Percentiles rank a stretch among this genome's conserved stretches.
phyloP scores from a whole-genome alignment of 2,113 vertebrate species.

The Hepsetus odoe region DNA sequence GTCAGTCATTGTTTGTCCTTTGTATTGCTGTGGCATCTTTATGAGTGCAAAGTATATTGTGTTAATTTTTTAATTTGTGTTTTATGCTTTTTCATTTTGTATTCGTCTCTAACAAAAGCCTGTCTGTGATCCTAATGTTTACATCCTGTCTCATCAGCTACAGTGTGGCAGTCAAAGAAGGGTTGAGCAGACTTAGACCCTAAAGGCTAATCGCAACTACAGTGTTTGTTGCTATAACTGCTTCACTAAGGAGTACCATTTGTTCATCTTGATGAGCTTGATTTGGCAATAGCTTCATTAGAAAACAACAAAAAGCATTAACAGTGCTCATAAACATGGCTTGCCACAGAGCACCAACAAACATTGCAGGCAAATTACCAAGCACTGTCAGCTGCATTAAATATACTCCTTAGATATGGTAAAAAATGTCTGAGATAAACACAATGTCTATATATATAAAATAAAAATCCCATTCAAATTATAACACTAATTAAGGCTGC shows the following conservation, averaged over 20 bases:
- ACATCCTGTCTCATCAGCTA: slow-evolving; percentile 40
- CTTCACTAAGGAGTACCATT: slow-evolving; percentile 72
- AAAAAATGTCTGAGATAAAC: too few species aligned
- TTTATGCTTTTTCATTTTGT: too few species aligned
- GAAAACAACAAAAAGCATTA: slow-evolving; percentile 67
- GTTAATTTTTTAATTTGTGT: too few species aligned
- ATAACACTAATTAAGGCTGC: too few species aligned
- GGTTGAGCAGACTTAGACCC: slow-evolving; percentile 55
- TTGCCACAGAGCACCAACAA: slow-evolving; percentile 13
- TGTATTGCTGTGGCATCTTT: too few species aligned
- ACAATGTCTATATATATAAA: too few species aligned
- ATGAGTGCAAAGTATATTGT: too few species aligned
- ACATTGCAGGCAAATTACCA: slow-evolving; percentile 19
- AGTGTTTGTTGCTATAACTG: slow-evolving; percentile 70
- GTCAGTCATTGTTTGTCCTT: too few species aligned
- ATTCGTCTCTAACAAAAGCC: too few species aligned
- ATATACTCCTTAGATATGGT: slow-evolving; percentile 22
- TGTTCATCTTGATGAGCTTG: slow-evolving; percentile 69
- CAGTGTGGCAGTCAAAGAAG: slow-evolving; percentile 59
- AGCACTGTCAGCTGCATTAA: slow-evolving; percentile 27
- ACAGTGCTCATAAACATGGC: slow-evolving; percentile 62
- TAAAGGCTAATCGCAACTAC: slow-evolving; percentile 66
- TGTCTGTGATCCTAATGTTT: too few species aligned
- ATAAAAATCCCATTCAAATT: not conserved
- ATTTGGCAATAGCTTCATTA: slow-evolving; percentile 65